Conservation (phyloP, 2,888 invertebrate species). For the Formica aserva region DNA sequence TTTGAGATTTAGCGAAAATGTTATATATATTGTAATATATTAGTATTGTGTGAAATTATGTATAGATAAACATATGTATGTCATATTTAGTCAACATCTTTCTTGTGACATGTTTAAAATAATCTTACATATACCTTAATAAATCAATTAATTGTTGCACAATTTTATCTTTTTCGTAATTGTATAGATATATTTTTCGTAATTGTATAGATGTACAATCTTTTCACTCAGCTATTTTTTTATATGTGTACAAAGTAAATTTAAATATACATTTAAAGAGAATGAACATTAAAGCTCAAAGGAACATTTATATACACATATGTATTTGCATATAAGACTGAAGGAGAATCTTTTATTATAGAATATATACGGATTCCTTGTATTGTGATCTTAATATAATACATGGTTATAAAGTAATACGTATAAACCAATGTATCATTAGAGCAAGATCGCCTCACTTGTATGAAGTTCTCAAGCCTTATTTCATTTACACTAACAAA, state of each 20-base stretch:
- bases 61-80: neutral
- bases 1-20: neutral
- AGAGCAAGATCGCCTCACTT: conserved; percentile 88
- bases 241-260: neutral
- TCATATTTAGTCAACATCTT: neutral
- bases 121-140: neutral
- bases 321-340: conserved; percentile 29
- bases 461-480: conserved; percentile 87
- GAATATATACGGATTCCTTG: conserved; percentile 88
- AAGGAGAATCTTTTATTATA: conserved; percentile 70
- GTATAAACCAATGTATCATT: conserved; percentile 88
- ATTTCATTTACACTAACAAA: conserved; percentile 87
- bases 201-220: neutral
- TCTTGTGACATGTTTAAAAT: neutral
- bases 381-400: conserved; percentile 88
- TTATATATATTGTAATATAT: conserved; percentile 2
- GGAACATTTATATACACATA: conserved; percentile 16
- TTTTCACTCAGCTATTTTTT: neutral
- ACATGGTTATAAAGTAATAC: conserved; percentile 88
- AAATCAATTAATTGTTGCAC: neutral
- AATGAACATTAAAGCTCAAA: neutral
- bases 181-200: neutral
- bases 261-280: neutral
- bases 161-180: neutral
- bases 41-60: neutral